Evolutionary conservation across 2,888 invertebrate species (phyloP), one percentile per base, ranked within the genome.

Genomic region (Megaustenia siamemsis): DNA sequence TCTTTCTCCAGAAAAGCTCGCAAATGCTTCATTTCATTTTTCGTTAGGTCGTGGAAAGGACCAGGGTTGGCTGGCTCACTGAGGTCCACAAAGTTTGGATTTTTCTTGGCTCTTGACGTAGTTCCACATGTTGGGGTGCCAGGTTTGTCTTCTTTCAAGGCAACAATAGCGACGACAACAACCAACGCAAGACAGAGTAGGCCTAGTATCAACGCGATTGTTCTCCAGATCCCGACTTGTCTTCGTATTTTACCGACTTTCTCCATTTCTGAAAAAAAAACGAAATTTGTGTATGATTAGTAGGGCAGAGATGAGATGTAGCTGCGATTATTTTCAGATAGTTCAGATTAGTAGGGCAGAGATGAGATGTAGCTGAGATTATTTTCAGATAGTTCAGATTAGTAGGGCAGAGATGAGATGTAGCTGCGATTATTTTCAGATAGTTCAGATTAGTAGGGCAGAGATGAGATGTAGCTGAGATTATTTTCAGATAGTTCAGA

Each of bases 1-100:
- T 87, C 76, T 4, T 77, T 78, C 71, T 85, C 82, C 12, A 90
- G 80, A 40, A 82, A 89, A 18, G 83, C 24, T 73, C 86, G 76
- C 21, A 89, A 24, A 4, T 83, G 85, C 28, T 71, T 15, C 12
- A 89, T 86, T 83, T 90, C 90, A 12, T 82, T 78, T 24, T 83
- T 69, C 2, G 90, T 90, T 24, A 90, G 84, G 81, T 90, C 90
- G 38, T 87, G 86, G 75, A 90, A 90, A 2, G 89, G 88, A 6
- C 88, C 86, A 0, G 89, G 90, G 12, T 84, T 82, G 15, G 84
- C 77, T 0, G 89, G 86, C 78, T 90, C 89, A 3, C 78, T 84
- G 21, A 88, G 40, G 71, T 88, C 88, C 24, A 89, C 84, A 43
- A 35, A 21, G 71, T 82, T 82, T 5, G n/a, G 24, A 28, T 85